phyloP scores from a whole-genome alignment of 1,140 invertebrate genomes.

The Ceratosolen fusciceps region DNA sequence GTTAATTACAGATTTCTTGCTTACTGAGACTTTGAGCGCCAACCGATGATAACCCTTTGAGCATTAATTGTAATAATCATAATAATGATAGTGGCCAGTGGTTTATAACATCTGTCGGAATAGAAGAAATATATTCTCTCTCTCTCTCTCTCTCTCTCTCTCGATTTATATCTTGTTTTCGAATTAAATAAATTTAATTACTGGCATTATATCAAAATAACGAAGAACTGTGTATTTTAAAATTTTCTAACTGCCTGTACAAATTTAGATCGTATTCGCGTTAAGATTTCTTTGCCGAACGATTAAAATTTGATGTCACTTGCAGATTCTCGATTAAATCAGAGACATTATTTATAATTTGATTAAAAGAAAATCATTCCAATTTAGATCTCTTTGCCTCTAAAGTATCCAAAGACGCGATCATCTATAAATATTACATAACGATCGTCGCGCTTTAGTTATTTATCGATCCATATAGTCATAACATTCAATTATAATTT shows the following conservation, averaged over 20 bases:
- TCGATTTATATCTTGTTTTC: not conserved
- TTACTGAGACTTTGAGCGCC: conserved; percentile 19
- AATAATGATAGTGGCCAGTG: not conserved
- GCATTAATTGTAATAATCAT: conserved; percentile 7
- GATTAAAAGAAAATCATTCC: not conserved
- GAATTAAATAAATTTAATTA: not conserved
- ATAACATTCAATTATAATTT: too few species aligned
- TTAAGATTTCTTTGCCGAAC: not conserved
- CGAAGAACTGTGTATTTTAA: not conserved
- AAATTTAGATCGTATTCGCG: not conserved
- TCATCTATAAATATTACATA: not conserved
- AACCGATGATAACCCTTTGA: conserved; percentile 27
- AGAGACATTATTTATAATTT: not conserved
- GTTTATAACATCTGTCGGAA: not conserved
- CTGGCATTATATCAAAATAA: not conserved
- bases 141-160: not conserved
- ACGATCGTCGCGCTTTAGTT: not conserved
- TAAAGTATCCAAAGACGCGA: not conserved
- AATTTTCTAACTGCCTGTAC: not conserved
- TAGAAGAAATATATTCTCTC: not conserved
- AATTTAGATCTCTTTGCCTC: not conserved
- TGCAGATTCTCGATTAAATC: not conserved
- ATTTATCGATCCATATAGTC: too few species aligned
- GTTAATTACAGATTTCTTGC: conserved; percentile 30
- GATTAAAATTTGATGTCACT: not conserved